These are phyloP conservation scores for Channallabes apus DNA, from an alignment of 2,797 vertebrate species.

Conservation along the genomic window DNA sequence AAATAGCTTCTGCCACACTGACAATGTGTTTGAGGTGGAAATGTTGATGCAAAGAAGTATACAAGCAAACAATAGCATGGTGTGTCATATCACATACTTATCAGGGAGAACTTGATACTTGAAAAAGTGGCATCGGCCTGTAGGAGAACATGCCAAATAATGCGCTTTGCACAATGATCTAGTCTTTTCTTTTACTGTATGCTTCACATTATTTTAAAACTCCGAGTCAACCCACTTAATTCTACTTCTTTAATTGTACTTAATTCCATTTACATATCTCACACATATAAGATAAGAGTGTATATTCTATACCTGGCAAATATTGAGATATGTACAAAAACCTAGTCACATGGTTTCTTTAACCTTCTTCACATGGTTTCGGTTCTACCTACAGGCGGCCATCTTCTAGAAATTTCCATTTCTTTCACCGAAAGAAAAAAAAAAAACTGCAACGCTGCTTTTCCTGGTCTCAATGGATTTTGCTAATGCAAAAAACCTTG, in stretches of 20 bases:
- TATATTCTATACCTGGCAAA: not conserved
- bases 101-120: not conserved
- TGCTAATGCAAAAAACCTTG: conserved; percentile 63
- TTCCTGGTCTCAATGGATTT: conserved; percentile 60
- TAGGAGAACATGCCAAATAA: conserved; percentile 8
- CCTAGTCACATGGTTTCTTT: not conserved
- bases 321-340: not conserved
- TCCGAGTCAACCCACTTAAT: not conserved
- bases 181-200: not conserved
- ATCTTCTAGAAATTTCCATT: conserved; percentile 48
- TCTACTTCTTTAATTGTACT: not conserved
- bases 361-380: not conserved
- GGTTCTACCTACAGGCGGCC: not conserved
- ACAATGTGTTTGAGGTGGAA: not conserved
- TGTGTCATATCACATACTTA: not conserved
- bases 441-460: conserved; percentile 44
- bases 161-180: not conserved
- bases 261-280: too few species aligned
- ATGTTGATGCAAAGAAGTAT: not conserved
- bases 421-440: conserved; percentile 28
- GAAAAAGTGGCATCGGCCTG: not conserved
- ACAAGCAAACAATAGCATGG: not conserved
- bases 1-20: not conserved
- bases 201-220: not conserved
- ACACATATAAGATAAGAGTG: not conserved